phyloP scores from a whole-genome alignment of 1,140 invertebrate species.

The Drosophila ercepeae region DNA sequence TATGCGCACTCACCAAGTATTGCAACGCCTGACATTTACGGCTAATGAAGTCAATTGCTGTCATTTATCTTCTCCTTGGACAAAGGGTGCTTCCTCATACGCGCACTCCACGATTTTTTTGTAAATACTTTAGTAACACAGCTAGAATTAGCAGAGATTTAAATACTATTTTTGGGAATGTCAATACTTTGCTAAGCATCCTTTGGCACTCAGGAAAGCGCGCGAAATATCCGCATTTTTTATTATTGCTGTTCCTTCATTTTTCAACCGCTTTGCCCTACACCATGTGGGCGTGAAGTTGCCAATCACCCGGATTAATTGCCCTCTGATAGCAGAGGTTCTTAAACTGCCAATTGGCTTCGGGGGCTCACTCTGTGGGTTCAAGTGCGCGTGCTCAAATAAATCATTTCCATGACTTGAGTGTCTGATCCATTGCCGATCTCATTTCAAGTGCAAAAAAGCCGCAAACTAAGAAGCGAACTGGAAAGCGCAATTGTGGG shows the following conservation, averaged over 20 bases:
- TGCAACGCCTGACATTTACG: conserved; percentile 69
- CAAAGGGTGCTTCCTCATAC: not conserved
- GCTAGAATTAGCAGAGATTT: conserved; percentile 33
- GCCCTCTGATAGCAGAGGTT: conserved; percentile 58
- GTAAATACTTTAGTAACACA: conserved; percentile 16
- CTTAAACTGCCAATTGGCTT: conserved; percentile 28
- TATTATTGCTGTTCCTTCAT: conserved; percentile 8
- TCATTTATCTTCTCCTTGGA: conserved; percentile 62
- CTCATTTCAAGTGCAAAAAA: conserved; percentile 79
- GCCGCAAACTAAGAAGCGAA: conserved; percentile 63
- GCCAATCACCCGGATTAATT: conserved; percentile 77
- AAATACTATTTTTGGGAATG: not conserved
- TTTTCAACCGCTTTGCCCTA: not conserved
- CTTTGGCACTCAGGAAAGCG: no score
- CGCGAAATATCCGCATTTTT: not conserved
- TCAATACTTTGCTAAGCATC: no score
- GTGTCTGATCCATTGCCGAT: conserved; percentile 61
- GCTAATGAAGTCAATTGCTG: conserved; percentile 81
- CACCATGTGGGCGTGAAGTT: conserved; percentile 62
- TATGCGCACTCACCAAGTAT: conserved; percentile 47
- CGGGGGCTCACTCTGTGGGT: conserved; percentile 19
- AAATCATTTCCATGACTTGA: conserved; percentile 76
- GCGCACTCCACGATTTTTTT: conserved; percentile 19
- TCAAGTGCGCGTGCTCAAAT: conserved; percentile 82
- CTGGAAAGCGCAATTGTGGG: conserved; percentile 64